A percentile compares a stretch with the other conserved stretches of the same genome.
Conservation (phyloP, 2,113 vertebrate species). For the Cichladusa arquata region DNA sequence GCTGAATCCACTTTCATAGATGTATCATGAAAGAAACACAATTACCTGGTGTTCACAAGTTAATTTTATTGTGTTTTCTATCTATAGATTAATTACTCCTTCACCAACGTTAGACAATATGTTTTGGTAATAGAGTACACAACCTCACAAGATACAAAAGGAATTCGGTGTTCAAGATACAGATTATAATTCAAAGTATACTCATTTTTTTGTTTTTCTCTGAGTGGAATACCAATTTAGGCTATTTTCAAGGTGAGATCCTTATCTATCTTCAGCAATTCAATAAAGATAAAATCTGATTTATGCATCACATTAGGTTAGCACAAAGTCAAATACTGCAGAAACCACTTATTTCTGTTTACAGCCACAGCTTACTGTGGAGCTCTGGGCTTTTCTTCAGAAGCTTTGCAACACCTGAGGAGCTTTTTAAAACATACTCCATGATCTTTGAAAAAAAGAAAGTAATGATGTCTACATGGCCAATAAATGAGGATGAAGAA, state of each 20-base stretch:
- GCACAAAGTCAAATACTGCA: background rate
- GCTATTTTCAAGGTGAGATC: background rate
- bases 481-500: background rate
- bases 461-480: background rate
- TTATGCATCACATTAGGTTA: background rate
- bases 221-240: background rate
- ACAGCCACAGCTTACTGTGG: background rate
- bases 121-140: background rate
- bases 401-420: background rate
- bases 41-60: background rate
- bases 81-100: background rate
- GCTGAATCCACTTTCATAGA: background rate
- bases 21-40: background rate
- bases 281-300: background rate
- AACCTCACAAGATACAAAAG: background rate
- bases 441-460: background rate
- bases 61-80: background rate
- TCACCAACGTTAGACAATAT: background rate
- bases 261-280: background rate
- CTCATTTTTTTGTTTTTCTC: background rate
- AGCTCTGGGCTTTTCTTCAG: background rate
- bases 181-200: background rate
- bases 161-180: background rate
- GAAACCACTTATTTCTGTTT: background rate
- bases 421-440: background rate